Conservation (phyloP, 2,888 invertebrate genomes). For the Hypomecis punctinalis region DNA sequence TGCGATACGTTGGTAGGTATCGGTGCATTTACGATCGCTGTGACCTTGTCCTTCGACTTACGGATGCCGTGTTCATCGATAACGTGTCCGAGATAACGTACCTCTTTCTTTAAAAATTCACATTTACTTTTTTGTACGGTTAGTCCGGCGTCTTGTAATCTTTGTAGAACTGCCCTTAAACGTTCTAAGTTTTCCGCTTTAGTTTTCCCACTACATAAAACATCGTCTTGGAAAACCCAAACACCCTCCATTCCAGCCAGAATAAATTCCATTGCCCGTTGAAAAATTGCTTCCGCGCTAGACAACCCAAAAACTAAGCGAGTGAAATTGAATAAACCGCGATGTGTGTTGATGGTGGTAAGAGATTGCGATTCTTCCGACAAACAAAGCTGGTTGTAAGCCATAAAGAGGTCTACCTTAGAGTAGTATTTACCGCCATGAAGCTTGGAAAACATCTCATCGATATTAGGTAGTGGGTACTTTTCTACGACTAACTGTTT, state of each 20-base stretch:
- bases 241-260: neutral
- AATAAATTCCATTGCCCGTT: neutral
- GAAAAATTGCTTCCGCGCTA: neutral
- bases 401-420: constrained; percentile 34
- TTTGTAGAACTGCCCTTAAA: neutral
- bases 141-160: constrained; percentile 10
- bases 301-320: neutral
- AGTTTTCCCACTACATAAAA: neutral
- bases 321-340: constrained; percentile 1
- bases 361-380: constrained; percentile 11
- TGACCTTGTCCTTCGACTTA: constrained; percentile 23
- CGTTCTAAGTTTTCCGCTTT: neutral
- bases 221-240: constrained; percentile 1
- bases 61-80: constrained; percentile 32
- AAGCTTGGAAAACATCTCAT: constrained; percentile 38
- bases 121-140: constrained; percentile 34
- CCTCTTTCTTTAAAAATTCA: constrained; percentile 29
- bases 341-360: neutral
- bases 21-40: constrained; percentile 10
- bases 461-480: constrained; percentile 20
- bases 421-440: constrained; percentile 34
- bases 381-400: constrained; percentile 6
- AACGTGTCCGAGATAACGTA: constrained; percentile 30
- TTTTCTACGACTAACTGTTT: constrained; percentile 36
- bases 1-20: constrained; percentile 31